Base-by-base conservation (phyloP, 2,888 invertebrate genomes). In the Morpho helenor region DNA sequence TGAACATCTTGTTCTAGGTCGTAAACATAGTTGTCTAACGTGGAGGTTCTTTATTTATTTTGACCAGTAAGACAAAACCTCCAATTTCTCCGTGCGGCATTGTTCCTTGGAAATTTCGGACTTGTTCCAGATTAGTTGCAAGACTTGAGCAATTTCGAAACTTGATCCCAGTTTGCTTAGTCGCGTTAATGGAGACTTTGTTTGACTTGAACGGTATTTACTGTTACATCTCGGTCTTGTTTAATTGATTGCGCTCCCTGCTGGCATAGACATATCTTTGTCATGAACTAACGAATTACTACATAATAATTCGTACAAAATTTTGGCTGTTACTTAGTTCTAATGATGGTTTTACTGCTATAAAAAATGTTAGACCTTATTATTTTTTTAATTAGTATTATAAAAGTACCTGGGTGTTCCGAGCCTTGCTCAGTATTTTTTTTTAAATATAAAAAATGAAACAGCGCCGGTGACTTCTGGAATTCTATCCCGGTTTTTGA, bases 61-160 rank as follows among this genome's bases (percentile, higher is more conserved):
- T 43, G 42, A n/a, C 31, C 48, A n/a, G 10, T 31, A 7, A 55
- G 55, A 55, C 53, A 53, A 7, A 49, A 55, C 49, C 55, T 43
- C 49, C 42, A 55, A 55, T 55, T 55, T 55, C 55, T 55, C 49
- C 16, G 49, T 49, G 49, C 48, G 51, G 56, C 46, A 56, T 49
- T 61, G 59, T 52, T 60, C 49, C 44, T 42, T 10, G 39, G 49
- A 59, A 57, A 52, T 46, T 62, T 57, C 39, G 42, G 41, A 44
- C 42, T 51, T 48, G 43, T 45, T 57, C 51, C 52, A 53, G 56
- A 62, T 57, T 62, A 62, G 54, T 62, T 62, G 45, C 43, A 47
- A 59, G 56, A 62, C 61, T 59, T 53, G 59, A 62, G 59, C 61
- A 53, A 56, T 51, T 62, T 56, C 47, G 53, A 52, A 59, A 62